Percentiles rank a stretch among this genome's conserved stretches.
These are phyloP conservation scores for Geophilus truncorum DNA, from an alignment of 2,888 invertebrate species.

Conservation along the genomic window DNA sequence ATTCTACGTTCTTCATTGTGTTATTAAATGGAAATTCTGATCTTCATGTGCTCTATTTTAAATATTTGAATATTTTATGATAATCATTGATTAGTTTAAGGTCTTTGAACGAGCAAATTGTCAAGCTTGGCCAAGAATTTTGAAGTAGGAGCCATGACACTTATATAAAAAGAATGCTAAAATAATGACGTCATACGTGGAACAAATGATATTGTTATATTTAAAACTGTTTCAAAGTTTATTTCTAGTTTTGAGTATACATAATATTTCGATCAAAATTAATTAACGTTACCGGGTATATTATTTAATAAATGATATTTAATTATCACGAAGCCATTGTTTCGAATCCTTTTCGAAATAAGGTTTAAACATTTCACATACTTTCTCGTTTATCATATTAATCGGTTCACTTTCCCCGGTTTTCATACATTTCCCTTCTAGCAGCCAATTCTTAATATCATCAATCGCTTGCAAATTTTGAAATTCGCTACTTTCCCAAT, in stretches of 20 bases:
- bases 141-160: not conserved
- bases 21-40: too few relatives aligned
- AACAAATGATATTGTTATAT: too few relatives aligned
- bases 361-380: not conserved
- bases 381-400: not conserved
- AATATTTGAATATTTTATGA: too few relatives aligned
- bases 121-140: not conserved
- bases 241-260: too few relatives aligned
- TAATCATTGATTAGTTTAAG: not conserved
- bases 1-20: not conserved
- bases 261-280: not conserved
- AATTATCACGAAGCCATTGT: not conserved
- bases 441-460: constrained; percentile 18
- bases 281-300: too few relatives aligned
- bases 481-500: not conserved
- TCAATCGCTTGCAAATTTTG: not conserved
- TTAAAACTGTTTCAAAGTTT: too few relatives aligned
- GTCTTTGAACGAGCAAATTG: not conserved
- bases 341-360: not conserved
- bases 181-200: too few relatives aligned
- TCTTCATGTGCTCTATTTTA: too few relatives aligned
- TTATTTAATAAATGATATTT: not conserved
- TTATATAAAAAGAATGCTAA: too few relatives aligned
- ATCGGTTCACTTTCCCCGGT: not conserved
- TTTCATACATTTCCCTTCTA: not conserved